These are phyloP conservation scores for Probaryconus sp. DNA, from an alignment of 1,140 invertebrate genomes.

Conservation along the genomic window DNA sequence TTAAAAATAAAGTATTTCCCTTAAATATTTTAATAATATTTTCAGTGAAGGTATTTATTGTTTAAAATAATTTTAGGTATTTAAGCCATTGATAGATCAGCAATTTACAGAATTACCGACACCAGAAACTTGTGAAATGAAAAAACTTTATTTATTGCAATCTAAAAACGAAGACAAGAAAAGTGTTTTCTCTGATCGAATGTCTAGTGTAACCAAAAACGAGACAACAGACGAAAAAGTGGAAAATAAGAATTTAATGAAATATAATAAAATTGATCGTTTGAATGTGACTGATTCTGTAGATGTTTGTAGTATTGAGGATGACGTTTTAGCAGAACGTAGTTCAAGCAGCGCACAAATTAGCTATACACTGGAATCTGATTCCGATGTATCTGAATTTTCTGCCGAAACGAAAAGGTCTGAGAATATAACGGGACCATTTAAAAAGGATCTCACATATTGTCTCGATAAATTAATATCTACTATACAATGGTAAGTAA, in stretches of 20 bases:
- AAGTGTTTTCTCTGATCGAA: too few relatives aligned
- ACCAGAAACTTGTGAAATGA: slow-evolving; percentile 22
- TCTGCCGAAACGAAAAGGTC: slow-evolving; percentile 19
- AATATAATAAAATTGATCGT: slow-evolving; percentile 72
- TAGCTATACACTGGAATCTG: slow-evolving; percentile 6
- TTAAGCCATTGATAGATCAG: slow-evolving; percentile 76
- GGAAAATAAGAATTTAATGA: slow-evolving; percentile 50
- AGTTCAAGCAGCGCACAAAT: slow-evolving; percentile 43
- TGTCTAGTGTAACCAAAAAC: too few relatives aligned
- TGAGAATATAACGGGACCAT: slow-evolving; percentile 51
- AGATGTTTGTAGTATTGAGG: slow-evolving; percentile 45
- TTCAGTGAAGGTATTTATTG: slow-evolving; percentile 16
- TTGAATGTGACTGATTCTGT: slow-evolving; percentile 47
- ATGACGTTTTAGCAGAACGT: slow-evolving; percentile 43
- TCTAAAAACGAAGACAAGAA: slow-evolving; percentile 48
- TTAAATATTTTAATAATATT: slow-evolving; percentile 59
- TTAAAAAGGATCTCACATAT: slow-evolving; percentile 66
- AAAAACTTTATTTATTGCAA: slow-evolving; percentile 27
- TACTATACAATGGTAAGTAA: slow-evolving; percentile 66
- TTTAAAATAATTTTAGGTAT: slow-evolving; percentile 72
- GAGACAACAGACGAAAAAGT: slow-evolving; percentile 71
- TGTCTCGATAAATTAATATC: slow-evolving; percentile 69
- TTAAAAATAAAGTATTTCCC: slow-evolving; percentile 41
- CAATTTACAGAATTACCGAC: slow-evolving; percentile 72
- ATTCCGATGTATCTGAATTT: slow-evolving; percentile 32